Evolutionary conservation across 2,113 vertebrate species (phyloP).

Genomic region (Syrmaticus mikado): DNA sequence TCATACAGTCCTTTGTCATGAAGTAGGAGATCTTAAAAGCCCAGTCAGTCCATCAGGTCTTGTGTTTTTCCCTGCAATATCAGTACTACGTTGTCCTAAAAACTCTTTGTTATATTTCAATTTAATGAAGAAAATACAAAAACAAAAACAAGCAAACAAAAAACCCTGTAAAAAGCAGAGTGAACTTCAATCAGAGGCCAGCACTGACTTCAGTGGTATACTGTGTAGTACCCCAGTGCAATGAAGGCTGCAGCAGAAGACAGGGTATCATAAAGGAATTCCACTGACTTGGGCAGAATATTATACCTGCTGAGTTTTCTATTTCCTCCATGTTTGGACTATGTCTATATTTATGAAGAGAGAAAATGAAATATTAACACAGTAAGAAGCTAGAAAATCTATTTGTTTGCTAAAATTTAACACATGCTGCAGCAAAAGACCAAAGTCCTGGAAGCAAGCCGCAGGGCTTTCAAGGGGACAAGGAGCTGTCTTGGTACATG

Average conservation of each 20-base stretch:
- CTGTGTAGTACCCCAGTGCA: not conserved
- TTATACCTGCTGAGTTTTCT: conserved; percentile 12
- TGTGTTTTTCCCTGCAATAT: not conserved
- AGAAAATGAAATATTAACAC: conserved; percentile 45
- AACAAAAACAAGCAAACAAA: not conserved
- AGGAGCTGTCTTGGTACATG: not conserved
- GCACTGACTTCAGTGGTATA: not conserved
- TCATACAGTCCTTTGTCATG: not conserved
- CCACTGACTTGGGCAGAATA: not conserved
- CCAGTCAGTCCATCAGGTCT: not conserved
- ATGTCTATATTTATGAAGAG: conserved; percentile 18
- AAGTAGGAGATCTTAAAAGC: not conserved
- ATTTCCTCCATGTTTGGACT: conserved; percentile 14
- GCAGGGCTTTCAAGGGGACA: conserved; percentile 25
- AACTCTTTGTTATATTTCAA: not conserved
- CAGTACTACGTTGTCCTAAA: not conserved
- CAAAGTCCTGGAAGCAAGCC: conserved; percentile 43
- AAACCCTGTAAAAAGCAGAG: not conserved
- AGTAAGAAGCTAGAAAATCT: conserved; percentile 7
- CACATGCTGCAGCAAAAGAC: not conserved
- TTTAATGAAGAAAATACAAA: not conserved
- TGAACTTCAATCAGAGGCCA: not conserved
- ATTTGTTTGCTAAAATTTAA: conserved; percentile 58
- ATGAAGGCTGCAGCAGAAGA: conserved; percentile 23
- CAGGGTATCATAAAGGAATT: not conserved